Base-by-base conservation (phyloP, 2,888 invertebrate species). In the Rhagium mordax region DNA sequence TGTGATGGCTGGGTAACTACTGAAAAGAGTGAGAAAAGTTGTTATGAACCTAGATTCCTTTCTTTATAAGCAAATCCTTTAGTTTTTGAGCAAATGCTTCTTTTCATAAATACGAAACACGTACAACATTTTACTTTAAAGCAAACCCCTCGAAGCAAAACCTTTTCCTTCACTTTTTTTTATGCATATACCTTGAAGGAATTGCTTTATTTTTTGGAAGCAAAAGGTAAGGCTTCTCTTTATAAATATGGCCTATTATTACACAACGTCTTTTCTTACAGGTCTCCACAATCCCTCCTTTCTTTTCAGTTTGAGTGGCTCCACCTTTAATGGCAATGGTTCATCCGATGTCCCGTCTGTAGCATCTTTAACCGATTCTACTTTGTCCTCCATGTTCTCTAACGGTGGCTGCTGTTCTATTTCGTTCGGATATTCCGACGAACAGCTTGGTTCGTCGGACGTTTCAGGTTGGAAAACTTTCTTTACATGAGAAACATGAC, bases 401-500 rank as follows among this genome's bases (percentile, higher is more conserved):
- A 24, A 24, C 6, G 24, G 3, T 24, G 24, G 3, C 3, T 24
- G 24, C 24, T 24, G 24, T 24, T 24, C 24, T 4, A 24, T 24
- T 24, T 24, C 6, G 15, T 21, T 13, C 27, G 49, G 16, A n/a
- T 3, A 24, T 24, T 6, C 24, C 6, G 24, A 24, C 24, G 24
- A 24, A 24, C 24, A 24, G 24, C 24, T 24, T 24, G 24, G 24
- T 24, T 24, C 24, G 24, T 24, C 24, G 24, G 24, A 24, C 24
- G 24, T 24, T 47, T 47, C 47, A 47, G 47, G 47, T 47, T n/a
- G 5, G 24, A 24, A 24, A 24, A 24, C 24, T 21, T 71, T 75
- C 29, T 74, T 71, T 7, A 74, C 51, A 69, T 70, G 71, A 10
- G 61, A 21, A 7, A 74, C n/a, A 24, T 77, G 77, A 6, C 74